phyloP scores from a whole-genome alignment of 1,140 invertebrate species.

The Drosophila aff. region DNA sequence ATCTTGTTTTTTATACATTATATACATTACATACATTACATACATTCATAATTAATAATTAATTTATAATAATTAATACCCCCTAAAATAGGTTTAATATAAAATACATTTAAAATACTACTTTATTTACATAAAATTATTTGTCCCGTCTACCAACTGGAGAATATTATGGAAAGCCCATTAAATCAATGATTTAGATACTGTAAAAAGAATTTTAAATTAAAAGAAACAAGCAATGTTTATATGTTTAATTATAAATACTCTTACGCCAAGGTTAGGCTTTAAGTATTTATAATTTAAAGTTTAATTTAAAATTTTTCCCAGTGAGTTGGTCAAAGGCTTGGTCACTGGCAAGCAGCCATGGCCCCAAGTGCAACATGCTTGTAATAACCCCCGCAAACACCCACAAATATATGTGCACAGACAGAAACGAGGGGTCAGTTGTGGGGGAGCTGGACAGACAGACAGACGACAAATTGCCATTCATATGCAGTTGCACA shows the following conservation, averaged over 20 bases:
- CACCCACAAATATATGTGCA: conserved; percentile 1
- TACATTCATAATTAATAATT: not conserved
- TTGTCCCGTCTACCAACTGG: no score
- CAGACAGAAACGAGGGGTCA: conserved; percentile 18
- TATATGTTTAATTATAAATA: not conserved
- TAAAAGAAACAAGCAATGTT: not conserved
- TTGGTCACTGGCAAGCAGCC: conserved; percentile 42
- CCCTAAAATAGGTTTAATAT: not conserved
- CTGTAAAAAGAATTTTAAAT: not conserved
- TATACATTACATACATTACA: no score
- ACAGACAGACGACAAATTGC: conserved; percentile 76
- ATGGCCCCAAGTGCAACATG: conserved; percentile 65
- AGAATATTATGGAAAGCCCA: no score
- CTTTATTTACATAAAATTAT: not conserved
- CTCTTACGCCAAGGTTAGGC: not conserved
- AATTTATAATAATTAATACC: not conserved
- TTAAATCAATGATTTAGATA: not conserved
- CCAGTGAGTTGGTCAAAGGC: conserved; percentile 21
- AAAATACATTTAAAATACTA: no score
- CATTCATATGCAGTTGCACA: conserved; percentile 71
- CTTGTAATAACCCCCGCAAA: conserved; percentile 65
- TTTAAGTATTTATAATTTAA: not conserved
- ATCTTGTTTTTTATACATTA: not conserved
- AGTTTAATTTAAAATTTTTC: not conserved
- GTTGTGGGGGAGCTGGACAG: conserved; percentile 10